These are phyloP conservation scores for Acanthococcus lagerstroemiae DNA, from an alignment of 2,888 invertebrate genomes.

Conservation along the genomic window DNA sequence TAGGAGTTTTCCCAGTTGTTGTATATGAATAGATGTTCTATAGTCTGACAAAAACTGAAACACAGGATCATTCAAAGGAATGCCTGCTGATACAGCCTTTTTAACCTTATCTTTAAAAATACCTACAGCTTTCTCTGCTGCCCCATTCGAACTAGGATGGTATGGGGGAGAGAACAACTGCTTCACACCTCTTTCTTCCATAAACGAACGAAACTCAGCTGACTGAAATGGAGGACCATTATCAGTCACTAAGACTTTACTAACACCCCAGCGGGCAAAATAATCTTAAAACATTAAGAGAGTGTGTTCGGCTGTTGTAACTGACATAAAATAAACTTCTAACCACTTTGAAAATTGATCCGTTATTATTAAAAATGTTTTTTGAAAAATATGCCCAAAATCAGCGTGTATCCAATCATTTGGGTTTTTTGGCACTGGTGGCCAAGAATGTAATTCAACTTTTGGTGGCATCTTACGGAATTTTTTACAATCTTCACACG, in stretches of 20 bases:
- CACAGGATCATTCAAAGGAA: no score
- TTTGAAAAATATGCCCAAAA: neutral
- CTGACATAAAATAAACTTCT: neutral
- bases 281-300: neutral
- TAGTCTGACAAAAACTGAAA: no score
- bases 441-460: neutral
- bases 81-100: no score
- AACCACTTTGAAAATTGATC: neutral
- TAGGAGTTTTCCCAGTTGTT: no score
- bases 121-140: no score
- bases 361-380: neutral
- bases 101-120: no score
- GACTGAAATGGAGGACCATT: no score
- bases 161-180: no score
- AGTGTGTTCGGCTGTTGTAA: no score
- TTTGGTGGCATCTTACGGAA: neutral
- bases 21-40: no score
- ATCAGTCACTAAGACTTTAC: neutral
- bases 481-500: neutral
- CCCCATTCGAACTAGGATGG: neutral
- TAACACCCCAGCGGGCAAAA: neutral
- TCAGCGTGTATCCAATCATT: neutral
- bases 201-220: neutral
- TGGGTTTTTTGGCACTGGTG: neutral
- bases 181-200: no score